Evolutionary conservation across 1,140 invertebrate genomes (phyloP).

Genomic region (Maconellicoccus hirsutus): DNA sequence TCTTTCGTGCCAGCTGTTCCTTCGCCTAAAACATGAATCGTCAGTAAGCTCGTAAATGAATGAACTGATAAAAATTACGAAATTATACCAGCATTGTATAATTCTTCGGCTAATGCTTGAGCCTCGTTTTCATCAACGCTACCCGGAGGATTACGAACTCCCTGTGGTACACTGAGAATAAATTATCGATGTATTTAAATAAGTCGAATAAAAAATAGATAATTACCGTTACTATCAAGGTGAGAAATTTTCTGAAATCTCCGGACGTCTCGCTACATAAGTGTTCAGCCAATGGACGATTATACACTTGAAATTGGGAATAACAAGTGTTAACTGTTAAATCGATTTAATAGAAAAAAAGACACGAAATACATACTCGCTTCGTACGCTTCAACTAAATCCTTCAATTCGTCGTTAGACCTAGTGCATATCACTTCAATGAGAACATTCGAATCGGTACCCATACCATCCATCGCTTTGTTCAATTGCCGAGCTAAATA

Average conservation of each 20-base stretch:
- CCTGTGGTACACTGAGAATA: slow-evolving; percentile 26
- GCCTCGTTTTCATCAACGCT: slow-evolving; percentile 41
- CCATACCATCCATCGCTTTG: slow-evolving; percentile 60
- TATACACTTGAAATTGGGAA: slow-evolving; percentile 51
- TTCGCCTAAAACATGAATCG: slow-evolving; percentile 37
- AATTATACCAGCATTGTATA: slow-evolving; percentile 41
- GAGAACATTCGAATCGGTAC: slow-evolving; percentile 62
- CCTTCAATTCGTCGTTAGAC: slow-evolving; percentile 51
- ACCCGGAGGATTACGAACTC: slow-evolving; percentile 33
- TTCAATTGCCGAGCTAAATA: slow-evolving; percentile 59
- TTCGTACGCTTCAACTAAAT: slow-evolving; percentile 53
- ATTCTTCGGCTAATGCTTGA: slow-evolving; percentile 42
- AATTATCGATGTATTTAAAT: no score
- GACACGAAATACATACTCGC: slow-evolving; percentile 27
- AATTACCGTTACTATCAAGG: slow-evolving; percentile 44
- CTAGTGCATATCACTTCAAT: slow-evolving; percentile 57
- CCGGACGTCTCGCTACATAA: slow-evolving; percentile 68
- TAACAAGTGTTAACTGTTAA: not conserved
- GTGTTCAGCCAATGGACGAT: slow-evolving; percentile 58
- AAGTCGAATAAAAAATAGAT: no score
- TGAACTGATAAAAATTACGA: no score
- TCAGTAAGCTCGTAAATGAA: no score
- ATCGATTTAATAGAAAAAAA: slow-evolving; percentile 12
- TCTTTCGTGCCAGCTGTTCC: slow-evolving; percentile 58
- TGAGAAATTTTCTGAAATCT: slow-evolving; percentile 59